Evolutionary conservation across 2,888 invertebrate species (phyloP), one percentile per base, ranked within the genome.

Genomic region (Rotaria socialis): DNA sequence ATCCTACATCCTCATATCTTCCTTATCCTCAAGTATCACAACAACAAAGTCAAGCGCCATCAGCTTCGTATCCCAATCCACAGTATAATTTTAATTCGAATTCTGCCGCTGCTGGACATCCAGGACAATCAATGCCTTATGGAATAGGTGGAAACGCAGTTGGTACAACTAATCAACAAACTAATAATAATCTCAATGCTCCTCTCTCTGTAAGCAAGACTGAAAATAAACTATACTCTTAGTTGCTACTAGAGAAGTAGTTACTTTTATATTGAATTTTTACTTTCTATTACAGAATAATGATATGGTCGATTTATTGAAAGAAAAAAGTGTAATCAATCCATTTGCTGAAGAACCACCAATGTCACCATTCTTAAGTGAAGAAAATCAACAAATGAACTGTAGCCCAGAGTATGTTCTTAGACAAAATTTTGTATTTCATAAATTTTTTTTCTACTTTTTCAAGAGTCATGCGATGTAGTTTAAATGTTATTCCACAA

Each of bases 401-500:
- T 80, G 80, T 80, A 80, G 35, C 47, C 47, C 80, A 24, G 80
- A 80, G 80, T 80, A 80, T 11, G 80, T 47, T 24, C 24, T 35
- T 11, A 3, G 6, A n/a, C 16, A 52, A 11, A 16, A 14, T 1
- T 22, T 55, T 55, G 50, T 55, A 5, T 55, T 50, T 50, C 14
- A 50, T 35, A 35, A 35, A 35, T 35, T 35, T 35, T 35, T 35
- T 35, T 2, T 35, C 35, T 35, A 35, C 2, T 35, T 35, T 35
- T 35, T 35, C 35, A 14, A 80, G 80, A 22, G 80, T 80, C 0
- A 96, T 99, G 92, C 94, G 98, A 87, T 96, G 96, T 92, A 99
- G 99, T 10, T 92, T 99, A 89, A 96, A 95, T 87, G 95, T 95
- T 91, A 95, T 99, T 90, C 99, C 99, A 4, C 96, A 97, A 91